phyloP scores from a whole-genome alignment of 2,113 vertebrate species.

The Trachemys scripta region DNA sequence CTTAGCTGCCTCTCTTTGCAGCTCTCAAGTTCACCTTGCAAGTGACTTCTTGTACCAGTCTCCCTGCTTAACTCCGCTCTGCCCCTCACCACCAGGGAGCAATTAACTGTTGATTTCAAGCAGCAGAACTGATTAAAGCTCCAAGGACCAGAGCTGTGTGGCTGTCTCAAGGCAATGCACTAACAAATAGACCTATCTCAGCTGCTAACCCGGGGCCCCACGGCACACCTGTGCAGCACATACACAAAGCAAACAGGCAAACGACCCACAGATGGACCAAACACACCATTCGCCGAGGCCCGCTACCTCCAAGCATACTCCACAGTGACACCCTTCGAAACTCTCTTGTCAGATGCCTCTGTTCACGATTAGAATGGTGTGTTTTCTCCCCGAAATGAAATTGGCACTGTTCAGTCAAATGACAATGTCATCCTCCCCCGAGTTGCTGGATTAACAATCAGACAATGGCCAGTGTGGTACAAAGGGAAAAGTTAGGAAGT shows the following conservation, averaged over 20 bases:
- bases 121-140: background rate
- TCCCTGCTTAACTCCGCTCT: background rate
- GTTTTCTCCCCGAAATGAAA: constrained; percentile 17
- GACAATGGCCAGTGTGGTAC: background rate
- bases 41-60: no score
- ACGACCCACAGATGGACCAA: background rate
- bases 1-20: background rate
- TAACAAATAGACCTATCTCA: background rate
- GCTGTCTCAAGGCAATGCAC: background rate
- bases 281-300: no score
- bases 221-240: background rate
- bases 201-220: background rate
- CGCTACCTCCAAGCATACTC: background rate
- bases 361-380: background rate
- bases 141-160: background rate
- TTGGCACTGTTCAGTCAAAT: background rate
- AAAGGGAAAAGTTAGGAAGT: background rate
- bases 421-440: background rate
- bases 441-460: background rate
- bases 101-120: background rate
- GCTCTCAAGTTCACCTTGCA: background rate
- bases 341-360: no score
- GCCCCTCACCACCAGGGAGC: background rate
- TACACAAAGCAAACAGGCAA: background rate
- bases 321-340: background rate